Evolutionary conservation across 2,797 vertebrate species (phyloP), one percentile per base, ranked within the genome.

Genomic region (Forpus xanthops): DNA sequence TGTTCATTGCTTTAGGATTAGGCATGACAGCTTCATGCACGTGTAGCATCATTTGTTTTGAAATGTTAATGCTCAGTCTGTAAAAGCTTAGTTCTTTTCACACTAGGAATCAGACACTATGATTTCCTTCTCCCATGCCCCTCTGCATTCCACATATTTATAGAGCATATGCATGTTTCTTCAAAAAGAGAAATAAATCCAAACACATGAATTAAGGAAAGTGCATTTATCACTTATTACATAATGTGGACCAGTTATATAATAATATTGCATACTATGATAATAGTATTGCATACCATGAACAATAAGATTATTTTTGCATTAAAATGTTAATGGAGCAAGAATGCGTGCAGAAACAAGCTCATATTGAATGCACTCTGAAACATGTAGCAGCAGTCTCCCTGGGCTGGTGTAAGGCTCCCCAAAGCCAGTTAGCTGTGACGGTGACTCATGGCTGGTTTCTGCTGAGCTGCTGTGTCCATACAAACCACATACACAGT

Each of bases 401-500:
- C 30, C 13, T 0, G 6, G 3, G 37, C 60, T 19, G 53, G n/a
- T 14, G 5, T 0, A 3, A 44, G n/a, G 55, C 66, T 45, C 65
- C 47, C 50, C 6, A 1, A 16, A 27, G 45, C 25, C 81, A 15
- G n/a, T 4, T 9, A 6, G n/a, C 65, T 18, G 47, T 27, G 65
- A 13, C 25, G 4, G 1, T 10, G 76, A 28, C 44, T 55, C 64
- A 24, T 0, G 2, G 17, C 23, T 9, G 23, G n/a, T 18, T 16
- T 28, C 56, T 10, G 15, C 25, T n/a, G 16, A 6, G 42, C 21
- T 11, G 39, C 41, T 3, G 12, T 3, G 25, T 9, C 42, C 27
- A 6, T 5, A 2, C 5, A 6, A 50, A 15, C 37, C 21, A 11
- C 9, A 0, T 2, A 8, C 15, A 5, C 1, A 39, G 61, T 5